Evolutionary conservation across 2,888 invertebrate species (phyloP).

Genomic region (Epirrhoe tristata): DNA sequence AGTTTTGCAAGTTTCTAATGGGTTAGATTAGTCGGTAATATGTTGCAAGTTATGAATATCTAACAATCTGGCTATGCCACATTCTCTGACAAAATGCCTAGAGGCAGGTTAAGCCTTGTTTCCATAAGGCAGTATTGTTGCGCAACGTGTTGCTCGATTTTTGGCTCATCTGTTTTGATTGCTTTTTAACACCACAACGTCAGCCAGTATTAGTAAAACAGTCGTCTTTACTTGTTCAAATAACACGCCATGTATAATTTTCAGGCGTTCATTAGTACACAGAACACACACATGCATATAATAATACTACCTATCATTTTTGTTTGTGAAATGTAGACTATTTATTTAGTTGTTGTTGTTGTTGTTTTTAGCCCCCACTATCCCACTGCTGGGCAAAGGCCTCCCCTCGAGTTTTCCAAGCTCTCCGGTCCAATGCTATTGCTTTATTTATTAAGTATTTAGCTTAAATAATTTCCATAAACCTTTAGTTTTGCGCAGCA

Average conservation of each 20-base stretch:
- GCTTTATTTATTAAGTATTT: no score
- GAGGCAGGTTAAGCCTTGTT: conserved; percentile 58
- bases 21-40: conserved; percentile 58
- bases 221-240: not conserved
- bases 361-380: no score
- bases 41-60: conserved; percentile 79
- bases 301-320: not conserved
- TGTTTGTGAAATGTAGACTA: no score
- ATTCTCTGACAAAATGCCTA: conserved; percentile 71
- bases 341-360: no score
- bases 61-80: conserved; percentile 73
- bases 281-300: not conserved
- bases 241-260: not conserved
- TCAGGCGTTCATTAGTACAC: not conserved
- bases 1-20: conserved; percentile 64
- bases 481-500: not conserved
- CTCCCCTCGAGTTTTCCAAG: no score
- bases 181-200: not conserved
- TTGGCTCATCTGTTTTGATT: not conserved
- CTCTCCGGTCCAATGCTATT: no score
- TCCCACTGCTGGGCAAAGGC: no score
- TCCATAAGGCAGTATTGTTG: conserved; percentile 8
- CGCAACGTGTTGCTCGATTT: conserved; percentile 6
- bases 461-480: not conserved
- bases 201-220: not conserved